Conservation (phyloP, 2,888 invertebrate species). For the Meiosimyza platycephala region DNA sequence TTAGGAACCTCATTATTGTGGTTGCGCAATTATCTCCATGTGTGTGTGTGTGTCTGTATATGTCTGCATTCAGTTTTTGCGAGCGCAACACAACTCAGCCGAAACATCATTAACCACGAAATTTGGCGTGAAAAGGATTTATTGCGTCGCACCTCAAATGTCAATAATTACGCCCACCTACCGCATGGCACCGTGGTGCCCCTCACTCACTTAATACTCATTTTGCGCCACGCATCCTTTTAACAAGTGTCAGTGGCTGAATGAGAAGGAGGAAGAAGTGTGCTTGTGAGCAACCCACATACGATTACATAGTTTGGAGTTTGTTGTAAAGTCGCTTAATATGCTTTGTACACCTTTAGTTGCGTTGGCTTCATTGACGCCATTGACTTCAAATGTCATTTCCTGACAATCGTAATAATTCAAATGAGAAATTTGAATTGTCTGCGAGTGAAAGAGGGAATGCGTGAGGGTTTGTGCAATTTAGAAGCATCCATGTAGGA, state of each 20-base stretch:
- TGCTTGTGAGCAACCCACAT: neutral
- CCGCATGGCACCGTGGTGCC: too few relatives aligned
- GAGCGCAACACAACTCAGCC: neutral
- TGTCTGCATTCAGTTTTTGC: neutral
- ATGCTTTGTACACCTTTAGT: too few relatives aligned
- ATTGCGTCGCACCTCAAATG: constrained; percentile 26
- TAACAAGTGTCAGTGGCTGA: too few relatives aligned
- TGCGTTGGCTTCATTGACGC: neutral
- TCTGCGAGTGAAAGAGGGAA: neutral
- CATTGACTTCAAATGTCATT: constrained; percentile 44
- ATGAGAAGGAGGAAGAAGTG: too few relatives aligned
- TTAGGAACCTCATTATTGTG: constrained; percentile 25
- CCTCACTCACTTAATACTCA: too few relatives aligned
- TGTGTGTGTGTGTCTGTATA: constrained; percentile 2
- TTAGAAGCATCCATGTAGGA: too few relatives aligned
- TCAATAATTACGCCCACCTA: constrained; percentile 33
- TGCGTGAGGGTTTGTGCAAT: too few relatives aligned
- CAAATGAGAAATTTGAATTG: constrained; percentile 35
- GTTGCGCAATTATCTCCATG: constrained; percentile 12
- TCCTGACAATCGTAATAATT: constrained; percentile 46
- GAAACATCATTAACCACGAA: constrained; percentile 36
- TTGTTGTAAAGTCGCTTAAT: neutral
- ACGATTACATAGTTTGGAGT: neutral
- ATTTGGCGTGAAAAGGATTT: constrained; percentile 36
- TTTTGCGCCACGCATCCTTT: too few relatives aligned